Evolutionary conservation across 2,113 vertebrate species (phyloP).

Genomic region (Fulmarus glacialis): DNA sequence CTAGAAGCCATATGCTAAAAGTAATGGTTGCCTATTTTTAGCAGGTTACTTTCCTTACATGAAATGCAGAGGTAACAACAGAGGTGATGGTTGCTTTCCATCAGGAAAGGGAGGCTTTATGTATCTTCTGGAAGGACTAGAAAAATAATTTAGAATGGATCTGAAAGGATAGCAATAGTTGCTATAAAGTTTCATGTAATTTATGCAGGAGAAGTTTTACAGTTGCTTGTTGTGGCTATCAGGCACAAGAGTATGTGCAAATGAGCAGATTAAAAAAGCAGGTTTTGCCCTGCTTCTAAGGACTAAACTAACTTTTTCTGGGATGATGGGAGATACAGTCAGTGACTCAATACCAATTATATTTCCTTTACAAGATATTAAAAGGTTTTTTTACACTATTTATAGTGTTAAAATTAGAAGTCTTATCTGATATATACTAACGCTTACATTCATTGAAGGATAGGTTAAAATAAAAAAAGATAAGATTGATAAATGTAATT

Average conservation of each 20-base stretch:
- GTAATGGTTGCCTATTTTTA: accelerated
- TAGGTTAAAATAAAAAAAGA: not conserved
- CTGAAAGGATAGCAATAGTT: not conserved
- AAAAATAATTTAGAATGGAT: not conserved
- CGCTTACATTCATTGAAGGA: not conserved
- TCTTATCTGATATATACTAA: not conserved
- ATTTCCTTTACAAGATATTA: not conserved
- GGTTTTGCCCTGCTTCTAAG: accelerated
- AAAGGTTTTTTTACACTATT: not conserved
- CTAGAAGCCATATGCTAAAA: accelerated
- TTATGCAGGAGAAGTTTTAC: not conserved
- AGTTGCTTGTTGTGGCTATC: not conserved
- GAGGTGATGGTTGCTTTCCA: accelerated
- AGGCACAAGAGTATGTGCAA: accelerated
- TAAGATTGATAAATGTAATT: not conserved
- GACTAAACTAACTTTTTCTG: not conserved
- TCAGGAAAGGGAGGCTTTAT: accelerated
- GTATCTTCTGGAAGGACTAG: accelerated
- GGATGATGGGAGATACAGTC: not conserved
- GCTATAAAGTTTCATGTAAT: not conserved
- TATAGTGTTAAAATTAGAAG: not conserved
- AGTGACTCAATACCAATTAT: no score
- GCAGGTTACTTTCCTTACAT: accelerated
- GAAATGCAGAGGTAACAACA: accelerated
- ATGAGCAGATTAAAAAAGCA: not conserved